Base-by-base conservation (phyloP, 2,113 vertebrate species). In the Recurvirostra avosetta region DNA sequence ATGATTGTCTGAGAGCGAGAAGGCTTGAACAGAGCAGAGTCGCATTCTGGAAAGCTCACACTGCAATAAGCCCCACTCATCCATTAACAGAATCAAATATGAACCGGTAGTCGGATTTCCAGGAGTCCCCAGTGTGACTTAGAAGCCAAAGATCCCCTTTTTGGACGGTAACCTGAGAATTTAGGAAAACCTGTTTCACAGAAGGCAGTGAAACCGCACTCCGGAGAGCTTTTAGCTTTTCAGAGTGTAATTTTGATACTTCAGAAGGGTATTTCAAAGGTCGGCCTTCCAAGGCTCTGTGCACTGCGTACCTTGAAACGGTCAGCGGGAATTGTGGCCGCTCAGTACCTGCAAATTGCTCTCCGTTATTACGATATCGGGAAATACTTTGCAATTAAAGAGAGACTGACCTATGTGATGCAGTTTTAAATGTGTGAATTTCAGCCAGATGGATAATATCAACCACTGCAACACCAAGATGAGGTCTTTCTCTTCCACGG, bases 301-400 rank as follows among this genome's bases (percentile, higher is more conserved):
- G 1, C 41, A 34, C 84, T 78, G 36, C 0, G 0, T 16, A 10
- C 15, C 36, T 29, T 1, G 0, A 27, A 40, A 15, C 0, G 0
- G 66, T 11, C 4, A 0, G 49, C 30, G 43, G 82, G 61, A 74
- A 34, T 1, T 15, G 65, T 7, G 86, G n/a, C n/a, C 36, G 29
- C 23, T n/a, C 75, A 40, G 49, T 14, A 32, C 62, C 56, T 36
- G 55, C 66, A 47, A 36, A 29, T 5, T 26, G 13, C 49, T 67
- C 45, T 50, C 45, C 2, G 1, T 10, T 12, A 0, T 29, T 50
- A 77, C 11, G 36, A 4, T 6, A 30, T 7, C 0, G 4, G 26
- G n/a, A 78, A 59, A 49, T 17, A 40, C 38, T n/a, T 30, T 0
- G 1, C 27, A 38, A 74, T 83, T 59, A n/a, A 68, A 81, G 65